phyloP scores from a whole-genome alignment of 2,888 invertebrate species.

The Stratiomys singularior region DNA sequence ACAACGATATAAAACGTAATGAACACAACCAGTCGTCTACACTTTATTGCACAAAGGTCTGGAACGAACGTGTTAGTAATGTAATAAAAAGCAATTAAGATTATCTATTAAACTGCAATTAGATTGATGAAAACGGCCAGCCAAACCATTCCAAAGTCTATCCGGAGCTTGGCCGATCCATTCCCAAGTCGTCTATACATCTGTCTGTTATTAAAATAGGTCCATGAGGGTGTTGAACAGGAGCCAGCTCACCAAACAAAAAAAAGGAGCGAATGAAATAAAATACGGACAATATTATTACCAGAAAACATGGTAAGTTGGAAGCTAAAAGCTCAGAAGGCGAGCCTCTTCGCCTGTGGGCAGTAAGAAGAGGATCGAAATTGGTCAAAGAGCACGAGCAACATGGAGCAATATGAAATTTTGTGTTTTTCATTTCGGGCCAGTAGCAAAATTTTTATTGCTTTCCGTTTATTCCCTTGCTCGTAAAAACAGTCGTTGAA shows the following conservation, averaged over 20 bases:
- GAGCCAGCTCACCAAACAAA: too few species aligned
- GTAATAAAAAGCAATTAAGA: slow-evolving; percentile 45
- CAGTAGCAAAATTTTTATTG: slow-evolving; percentile 14
- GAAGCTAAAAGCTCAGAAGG: not conserved
- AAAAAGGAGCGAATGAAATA: too few species aligned
- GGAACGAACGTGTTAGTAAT: slow-evolving; percentile 21
- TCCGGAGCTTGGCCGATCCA: too few species aligned
- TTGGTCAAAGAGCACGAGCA: not conserved
- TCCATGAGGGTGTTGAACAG: not conserved
- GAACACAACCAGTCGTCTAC: not conserved
- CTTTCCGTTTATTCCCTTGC: slow-evolving; percentile 19
- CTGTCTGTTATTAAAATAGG: not conserved
- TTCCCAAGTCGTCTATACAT: not conserved
- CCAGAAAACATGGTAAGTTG: too few species aligned
- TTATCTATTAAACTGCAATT: slow-evolving; percentile 46
- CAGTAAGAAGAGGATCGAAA: not conserved
- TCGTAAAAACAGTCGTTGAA: slow-evolving; percentile 29
- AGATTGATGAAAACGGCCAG: slow-evolving; percentile 38
- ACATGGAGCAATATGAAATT: slow-evolving; percentile 20
- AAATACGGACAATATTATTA: too few species aligned
- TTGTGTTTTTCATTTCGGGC: slow-evolving; percentile 27
- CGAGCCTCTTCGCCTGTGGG: not conserved
- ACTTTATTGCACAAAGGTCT: slow-evolving; percentile 1
- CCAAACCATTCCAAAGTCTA: not conserved
- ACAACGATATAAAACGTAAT: not conserved